phyloP scores from a whole-genome alignment of 2,888 invertebrate genomes.

The Muscina levida region DNA sequence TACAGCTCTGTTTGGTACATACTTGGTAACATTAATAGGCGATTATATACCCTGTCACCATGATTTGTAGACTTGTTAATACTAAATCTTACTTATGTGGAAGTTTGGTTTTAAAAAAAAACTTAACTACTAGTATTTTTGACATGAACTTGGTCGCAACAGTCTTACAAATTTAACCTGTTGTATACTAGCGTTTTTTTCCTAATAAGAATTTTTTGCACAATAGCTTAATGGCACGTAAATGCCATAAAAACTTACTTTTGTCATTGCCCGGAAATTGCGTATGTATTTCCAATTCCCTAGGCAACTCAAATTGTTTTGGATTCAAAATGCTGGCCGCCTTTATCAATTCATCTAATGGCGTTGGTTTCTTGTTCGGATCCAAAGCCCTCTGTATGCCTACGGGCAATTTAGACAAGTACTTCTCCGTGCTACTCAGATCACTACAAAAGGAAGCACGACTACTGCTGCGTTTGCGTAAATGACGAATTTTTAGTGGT shows the following conservation, averaged over 20 bases:
- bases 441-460: conserved; percentile 75
- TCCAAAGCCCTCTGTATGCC: conserved; percentile 77
- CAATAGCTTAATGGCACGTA: too few relatives aligned
- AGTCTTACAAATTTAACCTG: too few relatives aligned
- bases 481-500: conserved; percentile 79
- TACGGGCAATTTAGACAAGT: conserved; percentile 74
- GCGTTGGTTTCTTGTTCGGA: conserved; percentile 81
- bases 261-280: conserved; percentile 92
- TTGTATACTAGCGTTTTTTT: too few relatives aligned
- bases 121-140: too few relatives aligned
- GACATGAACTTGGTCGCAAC: too few relatives aligned
- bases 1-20: too few relatives aligned
- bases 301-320: conserved; percentile 92
- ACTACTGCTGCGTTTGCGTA: conserved; percentile 78
- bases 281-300: conserved; percentile 88
- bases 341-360: conserved; percentile 89
- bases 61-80: too few relatives aligned
- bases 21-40: too few relatives aligned
- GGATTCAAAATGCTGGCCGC: conserved; percentile 94
- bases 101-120: too few relatives aligned
- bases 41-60: too few relatives aligned
- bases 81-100: too few relatives aligned
- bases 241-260: conserved; percentile 81
- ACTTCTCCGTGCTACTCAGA: conserved; percentile 75
- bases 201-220: too few relatives aligned